phyloP scores from a whole-genome alignment of 2,888 invertebrate genomes.

The Cataglyphis albicans region DNA sequence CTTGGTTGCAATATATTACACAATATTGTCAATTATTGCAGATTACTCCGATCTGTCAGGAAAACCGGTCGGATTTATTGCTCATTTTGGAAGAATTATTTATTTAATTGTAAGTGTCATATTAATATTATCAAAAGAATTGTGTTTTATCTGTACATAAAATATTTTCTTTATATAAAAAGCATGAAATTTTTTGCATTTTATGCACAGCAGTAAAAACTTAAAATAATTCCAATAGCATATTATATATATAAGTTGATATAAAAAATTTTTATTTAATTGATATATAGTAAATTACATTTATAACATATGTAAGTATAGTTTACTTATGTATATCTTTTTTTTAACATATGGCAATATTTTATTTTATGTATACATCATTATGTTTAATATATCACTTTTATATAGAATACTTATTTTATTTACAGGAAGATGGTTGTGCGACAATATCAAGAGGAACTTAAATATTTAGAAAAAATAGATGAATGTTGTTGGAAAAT shows the following conservation, averaged over 20 bases:
- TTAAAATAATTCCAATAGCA: neutral
- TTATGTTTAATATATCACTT: neutral
- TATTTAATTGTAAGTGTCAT: conserved; percentile 2
- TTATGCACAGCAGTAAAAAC: neutral
- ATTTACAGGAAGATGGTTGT: conserved; percentile 90
- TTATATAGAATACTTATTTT: neutral
- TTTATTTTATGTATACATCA: neutral
- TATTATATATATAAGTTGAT: neutral
- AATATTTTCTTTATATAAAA: neutral
- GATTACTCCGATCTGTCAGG: neutral
- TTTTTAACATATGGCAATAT: neutral
- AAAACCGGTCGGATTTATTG: neutral
- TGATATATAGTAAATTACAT: neutral
- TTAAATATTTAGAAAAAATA: conserved; percentile 96
- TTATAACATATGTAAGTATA: neutral
- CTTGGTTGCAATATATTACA: neutral
- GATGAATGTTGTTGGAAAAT: conserved; percentile 95
- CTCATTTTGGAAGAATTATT: neutral
- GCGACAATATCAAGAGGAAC: conserved; percentile 96
- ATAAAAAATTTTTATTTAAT: neutral
- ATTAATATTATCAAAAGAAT: neutral
- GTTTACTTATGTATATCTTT: neutral
- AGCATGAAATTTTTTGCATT: neutral
- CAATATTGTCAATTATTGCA: conserved; percentile 8
- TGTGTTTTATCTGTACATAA: neutral